Evolutionary conservation across 2,888 invertebrate species (phyloP).

Genomic region (Hartigia nigra): DNA sequence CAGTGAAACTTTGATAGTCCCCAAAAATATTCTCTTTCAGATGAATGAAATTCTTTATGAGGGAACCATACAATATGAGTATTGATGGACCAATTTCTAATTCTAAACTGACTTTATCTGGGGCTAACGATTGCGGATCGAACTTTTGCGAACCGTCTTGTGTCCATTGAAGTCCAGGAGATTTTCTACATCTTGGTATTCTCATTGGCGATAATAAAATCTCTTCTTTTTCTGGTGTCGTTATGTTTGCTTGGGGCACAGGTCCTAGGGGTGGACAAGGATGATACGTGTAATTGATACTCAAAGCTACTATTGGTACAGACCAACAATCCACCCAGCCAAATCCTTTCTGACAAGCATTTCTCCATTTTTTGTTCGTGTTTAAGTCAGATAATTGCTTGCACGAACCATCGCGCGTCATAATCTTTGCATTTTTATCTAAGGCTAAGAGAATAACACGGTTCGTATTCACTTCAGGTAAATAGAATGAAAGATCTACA

Average conservation of each 20-base stretch:
- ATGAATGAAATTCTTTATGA: slow-evolving; percentile 89
- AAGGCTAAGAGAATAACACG: slow-evolving; percentile 84
- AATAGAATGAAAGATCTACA: slow-evolving; percentile 87
- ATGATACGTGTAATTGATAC: slow-evolving; percentile 91
- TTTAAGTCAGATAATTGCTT: slow-evolving; percentile 69
- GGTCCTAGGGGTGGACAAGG: slow-evolving; percentile 91
- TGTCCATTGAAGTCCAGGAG: slow-evolving; percentile 77
- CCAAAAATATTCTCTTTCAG: slow-evolving; percentile 98
- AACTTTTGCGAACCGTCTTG: slow-evolving; percentile 79
- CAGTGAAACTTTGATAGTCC: slow-evolving; percentile 93
- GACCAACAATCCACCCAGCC: slow-evolving; percentile 99
- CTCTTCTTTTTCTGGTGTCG: slow-evolving; percentile 95
- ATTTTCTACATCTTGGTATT: slow-evolving; percentile 82
- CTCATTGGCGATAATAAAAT: slow-evolving; percentile 91
- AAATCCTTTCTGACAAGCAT: slow-evolving; percentile 76
- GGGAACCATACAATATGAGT: slow-evolving; percentile 89
- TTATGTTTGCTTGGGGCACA: slow-evolving; percentile 89
- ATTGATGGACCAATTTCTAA: slow-evolving; percentile 95
- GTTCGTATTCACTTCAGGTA: slow-evolving; percentile 93
- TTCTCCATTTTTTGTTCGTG: slow-evolving; percentile 79
- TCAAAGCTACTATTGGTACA: slow-evolving; percentile 92
- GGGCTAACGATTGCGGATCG: slow-evolving; percentile 85
- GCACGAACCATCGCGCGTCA: slow-evolving; percentile 79
- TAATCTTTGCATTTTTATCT: slow-evolving; percentile 88
- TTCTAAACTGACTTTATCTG: slow-evolving; percentile 92